Evolutionary conservation across 2,113 vertebrate genomes (phyloP), one percentile per base, ranked within the genome.

Genomic region (Poeciliopsis turrubarensis): DNA sequence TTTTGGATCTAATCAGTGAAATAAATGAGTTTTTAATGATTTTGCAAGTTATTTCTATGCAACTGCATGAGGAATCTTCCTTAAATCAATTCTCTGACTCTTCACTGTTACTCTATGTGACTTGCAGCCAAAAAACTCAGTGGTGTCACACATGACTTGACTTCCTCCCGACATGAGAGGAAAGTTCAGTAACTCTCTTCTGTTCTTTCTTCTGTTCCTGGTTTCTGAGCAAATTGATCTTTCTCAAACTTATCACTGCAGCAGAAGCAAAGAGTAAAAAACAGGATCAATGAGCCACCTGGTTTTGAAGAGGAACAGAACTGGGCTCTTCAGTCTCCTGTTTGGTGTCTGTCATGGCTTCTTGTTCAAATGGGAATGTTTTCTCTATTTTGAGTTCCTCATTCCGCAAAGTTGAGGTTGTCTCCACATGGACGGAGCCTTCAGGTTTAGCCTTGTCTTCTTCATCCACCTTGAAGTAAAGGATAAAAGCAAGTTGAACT

Each of bases 241-340:
- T 31, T 68, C 44, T 25, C 10, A 39, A 12, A 5, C 37, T 27
- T 26, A 15, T 44, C 44, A 19, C 44, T 47, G 44, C 44, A 37
- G 10, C 34, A 37, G 10, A 10, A 4, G 41, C 15, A 47, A 47
- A 17, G 14, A 47, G 15, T 19, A 7, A 47, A 44, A 47, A 41
- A 15, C 39, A 41, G 39, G 39, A 15, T 41, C 39, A 41, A 15
- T 41, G 25, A 67, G 65, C 10, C 34, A 67, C 84, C 37, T 80
- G 70, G 12, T 85, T 64, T 60, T 74, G 66, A 25, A 3, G 27
- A 72, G 32, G n/a, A 11, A 37, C 41, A 41, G 83, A 71, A 32
- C 3, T 68, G 54, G 85, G 61, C 26, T 77, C 37, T 19, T 66
- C 57, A 14, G 34, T 69, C 68, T 79, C 77, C 37, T 80, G 37